These are phyloP conservation scores for Octodon degus DNA, from an alignment of 2,113 vertebrate species.

Conservation along the genomic window DNA sequence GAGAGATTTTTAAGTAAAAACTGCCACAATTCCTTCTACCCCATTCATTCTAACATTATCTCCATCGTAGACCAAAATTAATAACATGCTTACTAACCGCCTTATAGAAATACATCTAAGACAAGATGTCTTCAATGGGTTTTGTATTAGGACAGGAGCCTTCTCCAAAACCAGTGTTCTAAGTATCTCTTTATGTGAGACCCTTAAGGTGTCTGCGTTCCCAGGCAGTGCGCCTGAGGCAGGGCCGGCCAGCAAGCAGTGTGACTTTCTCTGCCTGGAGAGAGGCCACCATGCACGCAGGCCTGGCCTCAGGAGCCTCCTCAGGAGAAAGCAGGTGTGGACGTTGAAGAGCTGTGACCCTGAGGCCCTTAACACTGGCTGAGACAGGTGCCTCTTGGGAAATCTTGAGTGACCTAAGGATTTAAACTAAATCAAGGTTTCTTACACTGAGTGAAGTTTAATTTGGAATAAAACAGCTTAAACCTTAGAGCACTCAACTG, in stretches of 20 bases:
- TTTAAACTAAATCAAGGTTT: slow-evolving; percentile 2
- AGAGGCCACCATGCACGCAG: neutral
- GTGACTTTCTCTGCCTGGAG: neutral
- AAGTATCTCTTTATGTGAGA: neutral
- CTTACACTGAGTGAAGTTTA: neutral
- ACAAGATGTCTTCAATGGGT: neutral
- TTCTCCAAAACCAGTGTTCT: neutral
- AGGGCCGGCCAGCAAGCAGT: neutral
- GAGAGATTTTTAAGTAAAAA: neutral
- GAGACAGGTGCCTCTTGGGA: neutral
- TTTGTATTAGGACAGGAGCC: neutral
- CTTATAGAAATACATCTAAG: neutral
- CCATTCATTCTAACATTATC: neutral
- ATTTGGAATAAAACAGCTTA: neutral
- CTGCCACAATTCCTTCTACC: neutral
- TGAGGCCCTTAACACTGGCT: neutral
- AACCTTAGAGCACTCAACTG: neutral
- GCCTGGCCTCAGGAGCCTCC: neutral
- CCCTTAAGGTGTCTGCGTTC: neutral
- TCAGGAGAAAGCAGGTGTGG: neutral
- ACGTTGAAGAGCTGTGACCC: neutral
- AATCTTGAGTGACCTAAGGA: neutral
- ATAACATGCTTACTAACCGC: neutral
- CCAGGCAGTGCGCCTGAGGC: neutral
- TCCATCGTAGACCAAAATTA: neutral